These are phyloP conservation scores for Branchinecta sandiegonensis DNA, from an alignment of 2,888 invertebrate genomes.

Conservation along the genomic window DNA sequence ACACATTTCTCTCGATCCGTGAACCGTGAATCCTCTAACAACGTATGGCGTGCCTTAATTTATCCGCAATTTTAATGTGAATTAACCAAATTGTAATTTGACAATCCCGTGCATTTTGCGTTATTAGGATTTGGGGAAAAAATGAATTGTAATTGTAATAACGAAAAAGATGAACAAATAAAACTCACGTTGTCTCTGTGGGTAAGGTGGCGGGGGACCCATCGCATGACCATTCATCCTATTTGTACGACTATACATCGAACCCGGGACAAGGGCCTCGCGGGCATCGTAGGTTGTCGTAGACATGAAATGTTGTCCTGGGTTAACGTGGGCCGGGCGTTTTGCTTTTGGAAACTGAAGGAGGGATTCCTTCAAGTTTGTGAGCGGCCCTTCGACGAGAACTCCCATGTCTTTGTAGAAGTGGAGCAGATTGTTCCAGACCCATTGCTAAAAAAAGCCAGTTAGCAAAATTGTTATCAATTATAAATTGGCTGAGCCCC, in stretches of 20 bases:
- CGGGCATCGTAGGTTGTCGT: slow-evolving; percentile 93
- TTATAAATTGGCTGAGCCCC: too few relatives aligned
- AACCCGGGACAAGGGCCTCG: slow-evolving; percentile 69
- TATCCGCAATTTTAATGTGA: too few relatives aligned
- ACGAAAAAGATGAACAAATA: background rate
- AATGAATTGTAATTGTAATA: too few relatives aligned
- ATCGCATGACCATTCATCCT: slow-evolving; percentile 31
- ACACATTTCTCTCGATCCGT: too few relatives aligned
- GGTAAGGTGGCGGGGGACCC: slow-evolving; percentile 23
- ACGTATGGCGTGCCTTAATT: too few relatives aligned
- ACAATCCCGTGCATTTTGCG: too few relatives aligned
- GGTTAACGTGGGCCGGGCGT: slow-evolving; percentile 86
- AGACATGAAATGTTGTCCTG: slow-evolving; percentile 94
- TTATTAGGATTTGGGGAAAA: too few relatives aligned
- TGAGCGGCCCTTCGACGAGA: slow-evolving; percentile 90
- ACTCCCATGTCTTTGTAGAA: slow-evolving; percentile 96
- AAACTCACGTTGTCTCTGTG: slow-evolving; percentile 16
- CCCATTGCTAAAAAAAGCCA: slow-evolving; percentile 49
- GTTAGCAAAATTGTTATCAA: too few relatives aligned
- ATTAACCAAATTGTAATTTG: too few relatives aligned
- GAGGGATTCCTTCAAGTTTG: slow-evolving; percentile 87
- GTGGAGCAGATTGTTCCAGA: slow-evolving; percentile 94
- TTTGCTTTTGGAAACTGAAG: slow-evolving; percentile 96
- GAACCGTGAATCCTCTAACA: too few relatives aligned
- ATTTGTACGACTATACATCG: slow-evolving; percentile 64